phyloP scores from a whole-genome alignment of 2,113 vertebrate species.

The Engystomops pustulosus region DNA sequence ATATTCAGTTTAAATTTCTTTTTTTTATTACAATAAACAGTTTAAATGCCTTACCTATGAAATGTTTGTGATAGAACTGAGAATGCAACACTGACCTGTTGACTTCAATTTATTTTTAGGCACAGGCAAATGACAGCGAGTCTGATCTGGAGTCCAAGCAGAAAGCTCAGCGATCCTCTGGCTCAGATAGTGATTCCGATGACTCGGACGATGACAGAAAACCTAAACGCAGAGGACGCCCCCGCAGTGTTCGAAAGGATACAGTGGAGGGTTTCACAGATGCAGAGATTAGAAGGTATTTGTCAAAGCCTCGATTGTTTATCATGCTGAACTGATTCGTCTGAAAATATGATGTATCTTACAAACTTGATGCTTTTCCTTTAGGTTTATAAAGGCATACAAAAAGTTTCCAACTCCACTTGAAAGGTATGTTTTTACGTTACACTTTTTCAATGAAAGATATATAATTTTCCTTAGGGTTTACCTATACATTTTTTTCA shows the following conservation, averaged over 20 bases:
- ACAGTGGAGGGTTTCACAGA: constrained; percentile 96
- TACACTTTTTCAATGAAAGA: neutral
- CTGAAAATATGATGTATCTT: neutral
- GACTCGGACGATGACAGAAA: constrained; percentile 95
- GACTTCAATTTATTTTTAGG: constrained; percentile 68
- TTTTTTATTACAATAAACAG: too few relatives aligned
- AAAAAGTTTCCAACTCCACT: constrained; percentile 98
- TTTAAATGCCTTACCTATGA: too few relatives aligned
- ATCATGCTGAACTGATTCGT: too few relatives aligned
- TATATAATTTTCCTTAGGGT: neutral
- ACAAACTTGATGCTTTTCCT: constrained; percentile 77
- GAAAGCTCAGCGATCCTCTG: constrained; percentile 87
- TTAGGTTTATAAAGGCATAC: constrained; percentile 98
- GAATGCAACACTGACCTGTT: too few relatives aligned
- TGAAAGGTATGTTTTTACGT: constrained; percentile 87
- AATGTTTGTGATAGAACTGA: too few relatives aligned
- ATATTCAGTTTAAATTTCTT: too few relatives aligned
- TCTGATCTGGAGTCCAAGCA: constrained; percentile 94
- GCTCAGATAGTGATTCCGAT: constrained; percentile 93
- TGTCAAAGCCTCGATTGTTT: neutral
- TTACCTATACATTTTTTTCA: neutral
- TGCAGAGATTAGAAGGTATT: constrained; percentile 92
- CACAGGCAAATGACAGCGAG: constrained; percentile 94
- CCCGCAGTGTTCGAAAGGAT: constrained; percentile 90
- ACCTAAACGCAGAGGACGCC: constrained; percentile 91